Conservation (phyloP, 2,113 vertebrate species). For the Varanus komodoensis region DNA sequence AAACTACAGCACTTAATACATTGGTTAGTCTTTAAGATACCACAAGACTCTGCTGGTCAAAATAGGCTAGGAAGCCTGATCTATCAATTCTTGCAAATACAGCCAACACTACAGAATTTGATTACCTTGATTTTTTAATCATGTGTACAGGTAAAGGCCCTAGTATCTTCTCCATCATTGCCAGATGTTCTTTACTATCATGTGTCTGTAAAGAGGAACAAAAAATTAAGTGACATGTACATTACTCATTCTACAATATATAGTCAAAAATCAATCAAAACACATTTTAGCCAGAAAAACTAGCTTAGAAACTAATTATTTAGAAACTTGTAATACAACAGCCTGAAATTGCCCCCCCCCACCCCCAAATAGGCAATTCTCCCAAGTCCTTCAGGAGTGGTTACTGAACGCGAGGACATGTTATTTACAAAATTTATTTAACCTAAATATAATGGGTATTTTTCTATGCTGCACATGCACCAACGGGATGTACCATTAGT, state of each 20-base stretch:
- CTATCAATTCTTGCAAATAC: not conserved
- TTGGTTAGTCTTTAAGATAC: too few species aligned
- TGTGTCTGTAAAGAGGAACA: slow-evolving; percentile 84
- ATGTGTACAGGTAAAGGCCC: slow-evolving; percentile 91
- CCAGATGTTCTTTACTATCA: slow-evolving; percentile 96
- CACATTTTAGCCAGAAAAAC: not conserved
- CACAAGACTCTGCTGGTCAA: not conserved
- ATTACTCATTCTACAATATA: not conserved
- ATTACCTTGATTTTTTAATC: slow-evolving; percentile 92
- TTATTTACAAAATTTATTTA: not conserved
- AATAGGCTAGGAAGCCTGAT: not conserved
- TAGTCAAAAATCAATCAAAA: not conserved
- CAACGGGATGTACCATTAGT: too few species aligned
- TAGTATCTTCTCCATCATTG: slow-evolving; percentile 96
- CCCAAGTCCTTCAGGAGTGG: not conserved
- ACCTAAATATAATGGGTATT: not conserved
- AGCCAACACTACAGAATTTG: not conserved
- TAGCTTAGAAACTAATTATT: not conserved
- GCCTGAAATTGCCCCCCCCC: not conserved
- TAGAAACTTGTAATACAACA: not conserved
- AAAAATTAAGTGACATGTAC: slow-evolving; percentile 6
- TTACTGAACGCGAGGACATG: too few species aligned
- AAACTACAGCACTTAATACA: too few species aligned
- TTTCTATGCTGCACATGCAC: too few species aligned
- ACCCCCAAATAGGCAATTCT: not conserved